Conservation (phyloP, 2,113 vertebrate species). For the Xenopus laevis region DNA sequence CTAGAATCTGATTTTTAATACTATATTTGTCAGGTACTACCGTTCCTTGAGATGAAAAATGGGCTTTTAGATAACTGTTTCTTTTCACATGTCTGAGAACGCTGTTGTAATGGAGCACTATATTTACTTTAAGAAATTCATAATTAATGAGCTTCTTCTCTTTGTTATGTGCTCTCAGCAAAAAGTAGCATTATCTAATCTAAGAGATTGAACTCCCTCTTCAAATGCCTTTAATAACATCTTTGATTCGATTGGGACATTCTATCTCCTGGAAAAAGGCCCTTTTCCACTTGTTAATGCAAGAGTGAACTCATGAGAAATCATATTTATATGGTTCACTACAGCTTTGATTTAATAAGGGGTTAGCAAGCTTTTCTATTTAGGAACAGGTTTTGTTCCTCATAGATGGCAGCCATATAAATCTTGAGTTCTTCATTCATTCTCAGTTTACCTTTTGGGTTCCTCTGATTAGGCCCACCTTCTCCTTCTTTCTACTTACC, state of each 20-base stretch:
- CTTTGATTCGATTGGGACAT: conserved; percentile 45
- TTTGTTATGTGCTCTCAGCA: conserved; percentile 36
- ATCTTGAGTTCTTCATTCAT: too few species aligned
- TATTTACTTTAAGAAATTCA: conserved; percentile 44
- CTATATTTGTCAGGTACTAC: conserved; percentile 9
- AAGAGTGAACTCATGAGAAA: not conserved
- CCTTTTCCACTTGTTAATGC: conserved; percentile 37
- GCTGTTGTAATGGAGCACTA: conserved; percentile 41
- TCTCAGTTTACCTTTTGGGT: too few species aligned
- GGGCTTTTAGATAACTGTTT: conserved; percentile 24
- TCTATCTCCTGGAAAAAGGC: conserved; percentile 47
- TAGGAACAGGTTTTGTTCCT: too few species aligned
- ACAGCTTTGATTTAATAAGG: too few species aligned
- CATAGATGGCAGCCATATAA: too few species aligned
- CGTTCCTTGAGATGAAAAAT: conserved; percentile 24
- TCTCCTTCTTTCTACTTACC: too few species aligned
- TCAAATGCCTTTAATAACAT: conserved; percentile 47
- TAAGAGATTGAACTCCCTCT: conserved; percentile 44
- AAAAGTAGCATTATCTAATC: conserved; percentile 45
- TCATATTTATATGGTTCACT: not conserved
- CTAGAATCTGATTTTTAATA: too few species aligned
- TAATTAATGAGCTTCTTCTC: conserved; percentile 39
- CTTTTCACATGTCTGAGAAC: conserved; percentile 38
- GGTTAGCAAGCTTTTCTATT: too few species aligned
- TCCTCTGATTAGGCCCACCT: too few species aligned